A percentile compares a stretch with the other conserved stretches of the same genome.
These are phyloP conservation scores for Leptinotarsa lineolata DNA, from an alignment of 1,140 invertebrate species.

Conservation along the genomic window DNA sequence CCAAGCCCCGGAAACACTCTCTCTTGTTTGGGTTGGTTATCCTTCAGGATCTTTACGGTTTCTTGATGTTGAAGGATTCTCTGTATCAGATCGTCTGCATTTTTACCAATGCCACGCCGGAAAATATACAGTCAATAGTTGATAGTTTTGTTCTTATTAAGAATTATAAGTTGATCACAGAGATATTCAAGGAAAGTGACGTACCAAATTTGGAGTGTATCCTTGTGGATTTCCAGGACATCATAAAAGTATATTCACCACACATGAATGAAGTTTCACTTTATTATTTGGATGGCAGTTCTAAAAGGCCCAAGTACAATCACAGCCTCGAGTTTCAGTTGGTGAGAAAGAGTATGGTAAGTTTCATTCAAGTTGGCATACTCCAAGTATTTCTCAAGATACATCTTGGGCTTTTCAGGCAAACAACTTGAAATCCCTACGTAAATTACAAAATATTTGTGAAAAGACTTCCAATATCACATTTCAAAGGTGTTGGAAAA, in stretches of 20 bases:
- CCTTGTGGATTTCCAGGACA: background rate
- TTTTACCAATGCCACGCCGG: background rate
- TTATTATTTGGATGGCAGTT: background rate
- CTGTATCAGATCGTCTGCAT: conserved; percentile 13
- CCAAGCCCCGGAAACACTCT: background rate
- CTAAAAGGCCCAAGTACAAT: background rate
- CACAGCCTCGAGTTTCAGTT: background rate
- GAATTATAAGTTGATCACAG: conserved; percentile 10
- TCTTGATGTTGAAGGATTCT: conserved; percentile 19
- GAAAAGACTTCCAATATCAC: too few species aligned
- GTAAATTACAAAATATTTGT: too few species aligned
- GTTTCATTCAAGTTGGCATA: background rate
- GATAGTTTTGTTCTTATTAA: conserved; percentile 8
- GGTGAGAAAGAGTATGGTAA: conserved; percentile 20
- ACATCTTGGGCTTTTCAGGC: too few species aligned
- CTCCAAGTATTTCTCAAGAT: too few species aligned
- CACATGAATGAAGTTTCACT: background rate
- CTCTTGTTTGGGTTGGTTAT: conserved; percentile 1
- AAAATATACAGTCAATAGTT: background rate
- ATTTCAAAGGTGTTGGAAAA: too few species aligned
- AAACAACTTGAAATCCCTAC: too few species aligned
- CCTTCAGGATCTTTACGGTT: conserved; percentile 10
- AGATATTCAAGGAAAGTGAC: conserved; percentile 16
- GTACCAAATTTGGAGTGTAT: conserved; percentile 22
- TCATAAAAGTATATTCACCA: background rate